Evolutionary conservation across 2,888 invertebrate species (phyloP), one percentile per base, ranked within the genome.

Genomic region (Hymenopus coronatus): DNA sequence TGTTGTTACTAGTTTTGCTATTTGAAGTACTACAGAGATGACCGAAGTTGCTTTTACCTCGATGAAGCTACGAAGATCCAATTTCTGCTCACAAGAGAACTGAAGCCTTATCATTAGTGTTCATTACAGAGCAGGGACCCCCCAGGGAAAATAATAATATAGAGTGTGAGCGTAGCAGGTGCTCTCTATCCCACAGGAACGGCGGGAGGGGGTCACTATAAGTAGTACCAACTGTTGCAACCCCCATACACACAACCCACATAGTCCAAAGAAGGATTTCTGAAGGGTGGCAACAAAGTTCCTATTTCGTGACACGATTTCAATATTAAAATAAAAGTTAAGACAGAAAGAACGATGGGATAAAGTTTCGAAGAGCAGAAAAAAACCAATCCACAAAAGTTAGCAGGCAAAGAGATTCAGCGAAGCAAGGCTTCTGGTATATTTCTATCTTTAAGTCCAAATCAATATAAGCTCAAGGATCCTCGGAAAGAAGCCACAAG

Each of bases 301-400:
- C 30, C 12, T 30, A 20, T 84, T 84, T 30, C 20, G 30, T 84
- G 30, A 84, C 30, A 84, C 84, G 54, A 70, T 84, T 84, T 30
- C 30, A n/a, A 84, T 84, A 84, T 30, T 84, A 84, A 84, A 84
- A 84, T 84, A 25, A 30, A 84, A 84, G 84, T 84, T 84, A 30
- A n/a, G 30, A 28, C 25, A 30, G 30, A 84, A 25, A 30, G 84
- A 84, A 84, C 28, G 54, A 70, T 40, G 54, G 30, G 28, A 33
- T 14, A 84, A 84, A 84, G 30, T 30, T 84, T 28, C 30, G 54
- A 70, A 70, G 54, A 20, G 54, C 54, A 70, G 20, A 70, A 70
- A 70, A 70, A 70, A 70, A 70, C 25, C 25, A 70, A 20, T 70
- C 54, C 54, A 70, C 25, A 70, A 70, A 70, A 70, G 54, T 70